A percentile compares a stretch with the other conserved stretches of the same genome.
Evolutionary conservation across 92 coral and sea anemone genomes (phyloP).

Genomic region (Paramuricea clavata): DNA sequence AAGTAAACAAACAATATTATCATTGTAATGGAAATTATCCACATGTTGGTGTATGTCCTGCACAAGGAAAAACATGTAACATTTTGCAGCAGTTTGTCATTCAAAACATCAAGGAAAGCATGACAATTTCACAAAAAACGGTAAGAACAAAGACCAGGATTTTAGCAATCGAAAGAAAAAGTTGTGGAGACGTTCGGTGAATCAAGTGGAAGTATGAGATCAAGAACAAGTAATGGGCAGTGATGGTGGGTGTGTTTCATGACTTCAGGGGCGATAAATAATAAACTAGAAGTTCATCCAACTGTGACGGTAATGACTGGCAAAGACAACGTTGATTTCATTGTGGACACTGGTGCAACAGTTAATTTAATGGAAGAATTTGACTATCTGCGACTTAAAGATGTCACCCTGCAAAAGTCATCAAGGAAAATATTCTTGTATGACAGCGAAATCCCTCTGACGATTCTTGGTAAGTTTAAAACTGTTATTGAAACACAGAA

Average conservation of each 20-base stretch:
- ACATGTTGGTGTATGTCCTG: conserved; percentile 44
- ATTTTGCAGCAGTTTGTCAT: conserved; percentile 48
- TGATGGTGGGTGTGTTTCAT: neutral
- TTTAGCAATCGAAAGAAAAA: too few species aligned
- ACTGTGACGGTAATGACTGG: neutral
- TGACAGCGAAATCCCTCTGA: conserved; percentile 34
- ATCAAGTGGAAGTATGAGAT: too few species aligned
- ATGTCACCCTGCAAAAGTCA: conserved; percentile 47
- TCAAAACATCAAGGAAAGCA: neutral
- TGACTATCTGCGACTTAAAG: conserved; percentile 12
- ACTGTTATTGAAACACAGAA: conserved; percentile 66
- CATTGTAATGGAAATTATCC: conserved; percentile 26
- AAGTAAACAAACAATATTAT: neutral
- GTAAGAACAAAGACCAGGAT: too few species aligned
- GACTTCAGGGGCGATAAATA: neutral
- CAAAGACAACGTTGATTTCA: neutral
- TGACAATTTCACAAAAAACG: too few species aligned
- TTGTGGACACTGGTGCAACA: conserved; percentile 29
- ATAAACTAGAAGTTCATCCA: neutral
- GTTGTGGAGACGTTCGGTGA: too few species aligned
- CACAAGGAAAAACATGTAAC: conserved; percentile 58
- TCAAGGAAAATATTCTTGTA: conserved; percentile 49
- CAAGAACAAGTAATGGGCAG: neutral
- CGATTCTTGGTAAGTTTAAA: conserved; percentile 33
- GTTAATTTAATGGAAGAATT: conserved; percentile 16